Percentiles rank a stretch among this genome's conserved stretches.
These are phyloP conservation scores for Gonatopus flavifemur DNA, from an alignment of 1,140 invertebrate genomes.

Conservation along the genomic window DNA sequence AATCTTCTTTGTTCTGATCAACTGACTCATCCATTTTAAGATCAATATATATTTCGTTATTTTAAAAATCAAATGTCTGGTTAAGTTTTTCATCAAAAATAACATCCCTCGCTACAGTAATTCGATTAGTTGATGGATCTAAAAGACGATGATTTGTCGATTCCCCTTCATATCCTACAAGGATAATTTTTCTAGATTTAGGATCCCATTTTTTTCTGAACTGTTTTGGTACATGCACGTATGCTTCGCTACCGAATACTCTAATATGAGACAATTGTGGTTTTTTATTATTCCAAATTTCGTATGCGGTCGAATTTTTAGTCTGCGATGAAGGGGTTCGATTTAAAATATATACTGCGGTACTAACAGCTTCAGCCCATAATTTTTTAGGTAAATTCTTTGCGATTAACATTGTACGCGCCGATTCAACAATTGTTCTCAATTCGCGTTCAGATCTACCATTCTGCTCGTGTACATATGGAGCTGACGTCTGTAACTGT, in stretches of 20 bases:
- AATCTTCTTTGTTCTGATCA: neutral
- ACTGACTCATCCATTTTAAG: neutral
- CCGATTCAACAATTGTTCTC: constrained; percentile 5
- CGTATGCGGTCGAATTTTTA: constrained; percentile 3
- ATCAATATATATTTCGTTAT: neutral
- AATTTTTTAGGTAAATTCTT: constrained; percentile 12
- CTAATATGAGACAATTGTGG: constrained; percentile 23
- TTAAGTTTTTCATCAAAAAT: constrained; percentile 13
- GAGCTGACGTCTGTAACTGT: neutral
- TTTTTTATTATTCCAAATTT: constrained; percentile 17
- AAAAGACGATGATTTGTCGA: constrained; percentile 6
- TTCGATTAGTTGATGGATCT: neutral
- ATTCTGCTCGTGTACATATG: constrained; percentile 4
- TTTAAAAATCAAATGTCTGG: too few relatives aligned
- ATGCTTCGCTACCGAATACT: constrained; percentile 36
- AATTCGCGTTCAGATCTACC: constrained; percentile 7
- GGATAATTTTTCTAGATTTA: constrained; percentile 7
- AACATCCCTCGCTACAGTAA: constrained; percentile 2
- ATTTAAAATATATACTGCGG: constrained; percentile 15
- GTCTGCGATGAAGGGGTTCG: constrained; percentile 1
- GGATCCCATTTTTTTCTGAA: constrained; percentile 11
- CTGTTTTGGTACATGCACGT: constrained; percentile 21
- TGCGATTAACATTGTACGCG: constrained; percentile 16
- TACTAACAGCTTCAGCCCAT: constrained; percentile 24
- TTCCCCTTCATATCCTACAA: constrained; percentile 15